These are phyloP conservation scores for Heliconius ismenius DNA, from an alignment of 2,888 invertebrate genomes.

Conservation along the genomic window DNA sequence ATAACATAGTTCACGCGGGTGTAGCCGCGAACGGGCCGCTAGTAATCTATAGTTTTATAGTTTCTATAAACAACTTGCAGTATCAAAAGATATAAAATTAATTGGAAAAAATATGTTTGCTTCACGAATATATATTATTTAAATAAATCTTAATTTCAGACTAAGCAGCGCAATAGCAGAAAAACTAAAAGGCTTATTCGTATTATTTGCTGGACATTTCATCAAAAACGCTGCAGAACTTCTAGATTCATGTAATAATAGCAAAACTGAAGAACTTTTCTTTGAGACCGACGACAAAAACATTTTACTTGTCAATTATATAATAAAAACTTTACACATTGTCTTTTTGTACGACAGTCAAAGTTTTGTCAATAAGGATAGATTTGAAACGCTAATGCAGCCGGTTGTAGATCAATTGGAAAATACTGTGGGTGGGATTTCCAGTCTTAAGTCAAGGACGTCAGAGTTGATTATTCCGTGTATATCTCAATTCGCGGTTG, in stretches of 20 bases:
- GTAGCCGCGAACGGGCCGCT: no score
- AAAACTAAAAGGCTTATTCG: constrained; percentile 92
- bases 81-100: no score
- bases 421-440: constrained; percentile 85
- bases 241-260: constrained; percentile 85
- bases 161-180: constrained; percentile 90
- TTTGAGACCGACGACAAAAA: constrained; percentile 82
- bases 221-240: constrained; percentile 89
- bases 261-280: constrained; percentile 78
- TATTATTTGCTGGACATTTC: constrained; percentile 93
- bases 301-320: constrained; percentile 84
- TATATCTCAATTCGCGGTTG: constrained; percentile 90
- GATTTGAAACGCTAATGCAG: constrained; percentile 91
- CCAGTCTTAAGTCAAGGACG: constrained; percentile 82
- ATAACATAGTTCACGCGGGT: no score
- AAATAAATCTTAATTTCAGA: constrained; percentile 65
- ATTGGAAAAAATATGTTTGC: no score
- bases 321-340: constrained; percentile 87
- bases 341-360: constrained; percentile 92
- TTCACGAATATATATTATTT: background rate
- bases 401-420: constrained; percentile 95
- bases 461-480: constrained; percentile 86
- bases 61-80: no score
- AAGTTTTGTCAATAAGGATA: constrained; percentile 91
- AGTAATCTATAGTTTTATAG: no score